Conservation (phyloP, 2,113 vertebrate species). For the Athene cunicularia region DNA sequence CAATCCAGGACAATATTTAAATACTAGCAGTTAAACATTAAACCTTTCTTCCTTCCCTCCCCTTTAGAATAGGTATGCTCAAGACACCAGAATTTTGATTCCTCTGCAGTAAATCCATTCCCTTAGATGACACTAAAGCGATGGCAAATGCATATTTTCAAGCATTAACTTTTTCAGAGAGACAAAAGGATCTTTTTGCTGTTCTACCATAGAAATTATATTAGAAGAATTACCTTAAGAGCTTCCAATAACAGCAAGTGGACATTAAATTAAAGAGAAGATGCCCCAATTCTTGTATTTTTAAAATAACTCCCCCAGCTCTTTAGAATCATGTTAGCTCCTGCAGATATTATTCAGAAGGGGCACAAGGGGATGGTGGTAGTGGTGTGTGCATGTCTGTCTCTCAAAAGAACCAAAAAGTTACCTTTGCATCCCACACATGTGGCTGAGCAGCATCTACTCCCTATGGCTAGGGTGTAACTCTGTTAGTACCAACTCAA, state of each 20-base stretch:
- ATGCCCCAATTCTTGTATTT: not conserved
- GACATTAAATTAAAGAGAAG: not conserved
- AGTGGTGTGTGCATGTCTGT: fast-evolving
- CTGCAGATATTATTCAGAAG: not conserved
- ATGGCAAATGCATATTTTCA: not conserved
- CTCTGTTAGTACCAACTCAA: not conserved
- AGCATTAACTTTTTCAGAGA: not conserved
- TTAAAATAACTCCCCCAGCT: not conserved
- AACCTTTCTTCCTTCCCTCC: not conserved
- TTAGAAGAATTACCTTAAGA: not conserved
- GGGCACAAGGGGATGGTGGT: fast-evolving
- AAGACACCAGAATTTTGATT: not conserved
- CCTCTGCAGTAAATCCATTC: not conserved
- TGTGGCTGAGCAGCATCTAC: not conserved
- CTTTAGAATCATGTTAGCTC: not conserved
- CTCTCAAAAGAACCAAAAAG: not conserved
- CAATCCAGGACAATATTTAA: not conserved
- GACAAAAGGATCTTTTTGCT: not conserved
- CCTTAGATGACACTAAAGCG: not conserved
- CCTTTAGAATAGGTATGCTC: not conserved
- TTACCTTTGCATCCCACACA: not conserved
- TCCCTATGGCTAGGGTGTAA: not conserved
- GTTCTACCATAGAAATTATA: not conserved
- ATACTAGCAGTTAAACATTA: not conserved
- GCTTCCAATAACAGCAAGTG: not conserved